These are phyloP conservation scores for Sinocyclocheilus rhinocerous DNA, from an alignment of 2,113 vertebrate genomes.

Conservation along the genomic window DNA sequence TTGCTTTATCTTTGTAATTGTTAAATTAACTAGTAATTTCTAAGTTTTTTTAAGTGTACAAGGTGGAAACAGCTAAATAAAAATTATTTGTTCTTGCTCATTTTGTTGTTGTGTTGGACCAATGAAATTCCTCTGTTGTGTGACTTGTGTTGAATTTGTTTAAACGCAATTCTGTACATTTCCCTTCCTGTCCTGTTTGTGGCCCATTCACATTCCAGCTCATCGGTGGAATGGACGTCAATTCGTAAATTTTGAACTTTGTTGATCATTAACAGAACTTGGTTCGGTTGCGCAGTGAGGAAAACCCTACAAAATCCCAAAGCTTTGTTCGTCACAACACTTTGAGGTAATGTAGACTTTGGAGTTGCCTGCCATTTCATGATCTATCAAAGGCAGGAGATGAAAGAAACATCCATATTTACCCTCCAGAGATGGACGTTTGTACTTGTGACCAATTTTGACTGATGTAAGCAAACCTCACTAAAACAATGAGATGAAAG, in stretches of 20 bases:
- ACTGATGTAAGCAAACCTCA: neutral
- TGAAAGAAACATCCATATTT: neutral
- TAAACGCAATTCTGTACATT: neutral
- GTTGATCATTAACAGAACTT: neutral
- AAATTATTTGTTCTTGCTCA: neutral
- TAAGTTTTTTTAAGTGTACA: no score
- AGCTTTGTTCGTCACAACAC: neutral
- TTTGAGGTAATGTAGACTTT: neutral
- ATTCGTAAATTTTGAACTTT: neutral
- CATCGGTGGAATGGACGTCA: neutral
- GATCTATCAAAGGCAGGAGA: neutral
- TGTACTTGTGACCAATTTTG: slow-evolving; percentile 3
- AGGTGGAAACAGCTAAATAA: no score
- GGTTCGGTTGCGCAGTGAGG: neutral
- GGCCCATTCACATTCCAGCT: neutral
- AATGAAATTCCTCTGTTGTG: neutral
- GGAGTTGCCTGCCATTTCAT: neutral
- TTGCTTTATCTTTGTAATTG: no score
- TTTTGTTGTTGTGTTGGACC: neutral
- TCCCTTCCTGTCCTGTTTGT: neutral
- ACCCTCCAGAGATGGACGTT: neutral
- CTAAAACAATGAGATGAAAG: slow-evolving; percentile 7
- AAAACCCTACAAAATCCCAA: neutral
- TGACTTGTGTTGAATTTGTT: neutral
- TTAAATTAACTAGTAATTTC: no score